A percentile compares a stretch with the other conserved stretches of the same genome.
phyloP scores from a whole-genome alignment of 2,888 invertebrate genomes.

The Merodon equestris region DNA sequence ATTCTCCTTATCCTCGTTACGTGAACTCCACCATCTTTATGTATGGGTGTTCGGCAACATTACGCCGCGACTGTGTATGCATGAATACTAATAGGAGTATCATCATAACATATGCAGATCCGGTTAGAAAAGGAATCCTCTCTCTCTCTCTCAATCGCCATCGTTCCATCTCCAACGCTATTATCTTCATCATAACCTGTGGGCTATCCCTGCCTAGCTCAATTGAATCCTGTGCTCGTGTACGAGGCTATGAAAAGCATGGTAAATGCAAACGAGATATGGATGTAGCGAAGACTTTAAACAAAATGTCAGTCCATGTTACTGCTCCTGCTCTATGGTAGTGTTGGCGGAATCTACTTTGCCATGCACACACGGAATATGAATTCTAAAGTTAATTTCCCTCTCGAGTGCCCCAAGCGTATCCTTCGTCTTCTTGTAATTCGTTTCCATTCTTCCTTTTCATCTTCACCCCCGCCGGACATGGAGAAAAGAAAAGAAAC shows the following conservation, averaged over 20 bases:
- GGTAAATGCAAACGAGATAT: conserved; percentile 47
- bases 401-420: conserved; percentile 32
- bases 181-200: conserved; percentile 46
- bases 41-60: conserved; percentile 16
- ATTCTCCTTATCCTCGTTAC: conserved; percentile 46
- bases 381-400: conserved; percentile 54
- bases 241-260: conserved; percentile 44
- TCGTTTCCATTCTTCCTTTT: no score
- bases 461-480: no score
- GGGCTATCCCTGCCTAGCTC: conserved; percentile 26
- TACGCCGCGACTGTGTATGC: conserved; percentile 26
- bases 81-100: conserved; percentile 42
- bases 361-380: conserved; percentile 57
- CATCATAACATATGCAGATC: conserved; percentile 52
- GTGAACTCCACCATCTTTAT: conserved; percentile 19
- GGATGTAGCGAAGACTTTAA: conserved; percentile 38
- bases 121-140: conserved; percentile 40
- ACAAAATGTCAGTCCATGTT: conserved; percentile 34
- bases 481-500: no score
- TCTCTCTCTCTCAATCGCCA: neutral
- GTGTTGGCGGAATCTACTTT: conserved; percentile 42
- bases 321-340: neutral
- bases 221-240: conserved; percentile 50
- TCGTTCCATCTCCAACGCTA: conserved; percentile 20
- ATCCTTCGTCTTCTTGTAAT: conserved; percentile 27